Evolutionary conservation across 53 echinoderm and acorn worm species (phyloP), one percentile per base, ranked within the genome.

Genomic region (Actinopyga echinites): DNA sequence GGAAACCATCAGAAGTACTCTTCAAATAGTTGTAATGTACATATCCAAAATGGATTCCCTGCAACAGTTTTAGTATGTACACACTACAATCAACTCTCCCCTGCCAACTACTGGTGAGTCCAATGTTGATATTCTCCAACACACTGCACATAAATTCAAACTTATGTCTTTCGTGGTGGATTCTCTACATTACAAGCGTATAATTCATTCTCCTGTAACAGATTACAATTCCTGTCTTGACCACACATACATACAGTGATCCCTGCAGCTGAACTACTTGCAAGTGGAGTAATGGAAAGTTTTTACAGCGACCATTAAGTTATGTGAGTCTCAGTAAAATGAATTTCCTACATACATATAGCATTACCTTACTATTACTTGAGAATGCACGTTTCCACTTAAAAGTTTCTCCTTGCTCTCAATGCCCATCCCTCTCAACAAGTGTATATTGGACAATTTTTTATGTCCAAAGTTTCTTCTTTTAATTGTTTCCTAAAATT

Each of bases 141-240:
- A 73, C 55, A 73, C 30, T 4, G 43, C 53, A 19, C 30, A 29
- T 7, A 28, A 43, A 56, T 8, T 17, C 1, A 52, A 8, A 52
- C 66, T 65, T 79, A 12, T 20, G 5, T 1, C 56, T 11, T 59
- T 79, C 19, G 8, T 79, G 12, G 29, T 25, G 10, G 57, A 79
- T 32, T 37, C 28, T 26, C 19, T 79, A 7, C 21, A 73, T 5
- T 73, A n/a, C 36, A 40, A 19, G 24, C 79, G n/a, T n/a, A n/a
- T n/a, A n/a, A n/a, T n/a, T n/a, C n/a, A n/a, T n/a, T n/a, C n/a
- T n/a, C n/a, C n/a, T n/a, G n/a, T n/a, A n/a, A n/a, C n/a, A n/a
- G n/a, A n/a, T n/a, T n/a, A n/a, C n/a, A n/a, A n/a, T n/a, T 79
- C 57, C 10, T 79, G 79, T 56, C 30, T 79, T 23, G 79, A 79